Evolutionary conservation across 2,113 vertebrate species (phyloP).

Genomic region (Otolemur garnettii): DNA sequence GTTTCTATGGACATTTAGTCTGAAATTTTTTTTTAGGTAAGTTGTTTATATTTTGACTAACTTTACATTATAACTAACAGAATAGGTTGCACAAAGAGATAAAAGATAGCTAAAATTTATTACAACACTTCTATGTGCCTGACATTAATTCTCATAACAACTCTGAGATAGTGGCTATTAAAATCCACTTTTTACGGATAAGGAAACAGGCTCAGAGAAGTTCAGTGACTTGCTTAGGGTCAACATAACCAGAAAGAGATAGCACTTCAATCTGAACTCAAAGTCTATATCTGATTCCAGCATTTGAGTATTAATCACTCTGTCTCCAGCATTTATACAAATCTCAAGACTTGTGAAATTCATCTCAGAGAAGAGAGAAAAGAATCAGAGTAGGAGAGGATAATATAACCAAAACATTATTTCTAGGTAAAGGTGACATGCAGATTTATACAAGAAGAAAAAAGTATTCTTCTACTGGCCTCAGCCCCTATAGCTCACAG

Average conservation of each 20-base stretch:
- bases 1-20: not conserved
- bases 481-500: too few relatives aligned
- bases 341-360: not conserved
- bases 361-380: not conserved
- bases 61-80: not conserved
- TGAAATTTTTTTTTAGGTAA: not conserved
- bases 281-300: not conserved
- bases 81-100: not conserved
- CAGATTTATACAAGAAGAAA: slow-evolving; percentile 40
- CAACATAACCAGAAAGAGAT: not conserved
- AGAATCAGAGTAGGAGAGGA: not conserved
- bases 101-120: not conserved
- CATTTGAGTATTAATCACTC: slow-evolving; percentile 3
- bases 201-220: not conserved
- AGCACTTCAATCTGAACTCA: not conserved
- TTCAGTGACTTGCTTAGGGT: not conserved
- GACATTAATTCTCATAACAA: slow-evolving; percentile 21
- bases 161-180: slow-evolving; percentile 9
- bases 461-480: not conserved
- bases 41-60: not conserved
- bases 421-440: not conserved
- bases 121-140: not conserved
- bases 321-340: not conserved
- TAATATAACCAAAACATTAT: slow-evolving; percentile 25
- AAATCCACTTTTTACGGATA: not conserved